Evolutionary conservation across 1,140 invertebrate species (phyloP).

Genomic region (Dendroctonus ponderosae): DNA sequence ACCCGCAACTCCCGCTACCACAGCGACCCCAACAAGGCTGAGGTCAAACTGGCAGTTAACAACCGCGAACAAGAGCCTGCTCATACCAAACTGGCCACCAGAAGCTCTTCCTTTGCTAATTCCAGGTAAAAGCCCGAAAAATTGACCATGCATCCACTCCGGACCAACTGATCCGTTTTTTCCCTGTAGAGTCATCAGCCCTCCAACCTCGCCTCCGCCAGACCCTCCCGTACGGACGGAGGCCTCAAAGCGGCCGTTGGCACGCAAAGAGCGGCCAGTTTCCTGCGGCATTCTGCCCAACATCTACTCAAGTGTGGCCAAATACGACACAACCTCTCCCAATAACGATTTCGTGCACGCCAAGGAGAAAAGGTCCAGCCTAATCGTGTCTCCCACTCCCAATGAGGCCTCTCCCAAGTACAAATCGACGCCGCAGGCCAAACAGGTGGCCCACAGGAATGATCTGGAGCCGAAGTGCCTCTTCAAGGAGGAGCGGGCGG

Average conservation of each 20-base stretch:
- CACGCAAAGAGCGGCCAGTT: slow-evolving; percentile 45
- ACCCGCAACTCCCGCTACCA: slow-evolving; percentile 62
- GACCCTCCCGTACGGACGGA: slow-evolving; percentile 53
- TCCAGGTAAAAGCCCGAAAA: slow-evolving; percentile 16
- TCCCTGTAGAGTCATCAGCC: slow-evolving; percentile 46
- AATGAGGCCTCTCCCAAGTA: slow-evolving; percentile 22
- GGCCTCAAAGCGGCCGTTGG: slow-evolving; percentile 44
- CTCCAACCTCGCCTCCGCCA: slow-evolving; percentile 56
- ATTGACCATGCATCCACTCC: too few relatives aligned
- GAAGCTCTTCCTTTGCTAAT: slow-evolving; percentile 52
- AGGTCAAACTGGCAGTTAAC: slow-evolving; percentile 43
- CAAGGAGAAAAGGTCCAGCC: slow-evolving; percentile 14
- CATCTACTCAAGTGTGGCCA: slow-evolving; percentile 42
- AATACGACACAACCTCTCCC: slow-evolving; percentile 33
- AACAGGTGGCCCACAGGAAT: slow-evolving; percentile 8
- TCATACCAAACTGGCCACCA: slow-evolving; percentile 35
- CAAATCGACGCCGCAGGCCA: slow-evolving; percentile 13
- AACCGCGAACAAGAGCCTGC: slow-evolving; percentile 50
- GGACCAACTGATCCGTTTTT: too few relatives aligned
- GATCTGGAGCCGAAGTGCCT: slow-evolving; percentile 27
- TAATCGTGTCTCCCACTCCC: slow-evolving; percentile 14
- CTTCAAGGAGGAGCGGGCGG: slow-evolving; percentile 28
- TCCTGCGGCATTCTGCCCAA: slow-evolving; percentile 44
- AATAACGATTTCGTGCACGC: slow-evolving; percentile 36
- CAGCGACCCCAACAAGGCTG: slow-evolving; percentile 60